phyloP scores from a whole-genome alignment of 2,113 vertebrate genomes.

The Aramus guarauna region DNA sequence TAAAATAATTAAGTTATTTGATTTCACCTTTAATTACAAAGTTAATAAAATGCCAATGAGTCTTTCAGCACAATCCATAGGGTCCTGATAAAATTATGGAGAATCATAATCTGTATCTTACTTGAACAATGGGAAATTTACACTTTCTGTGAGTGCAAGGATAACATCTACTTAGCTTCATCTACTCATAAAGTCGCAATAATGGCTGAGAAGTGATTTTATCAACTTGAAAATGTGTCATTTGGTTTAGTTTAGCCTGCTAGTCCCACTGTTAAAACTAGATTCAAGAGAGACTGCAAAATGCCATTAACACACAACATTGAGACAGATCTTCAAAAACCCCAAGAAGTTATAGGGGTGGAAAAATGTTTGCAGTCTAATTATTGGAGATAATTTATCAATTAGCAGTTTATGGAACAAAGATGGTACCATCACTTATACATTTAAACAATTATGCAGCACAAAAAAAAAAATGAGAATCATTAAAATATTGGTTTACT shows the following conservation, averaged over 20 bases:
- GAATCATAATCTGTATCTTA: conserved; percentile 7
- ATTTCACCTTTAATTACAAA: conserved; percentile 47
- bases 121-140: conserved; percentile 1
- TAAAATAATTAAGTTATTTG: conserved; percentile 44
- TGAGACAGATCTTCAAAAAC: neutral
- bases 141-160: neutral
- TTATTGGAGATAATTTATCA: neutral
- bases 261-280: neutral
- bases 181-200: neutral
- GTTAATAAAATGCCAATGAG: conserved; percentile 37
- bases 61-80: conserved; percentile 6
- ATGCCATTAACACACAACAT: neutral
- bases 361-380: neutral
- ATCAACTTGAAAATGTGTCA: neutral
- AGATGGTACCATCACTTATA: neutral
- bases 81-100: neutral
- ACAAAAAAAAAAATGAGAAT: neutral
- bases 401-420: neutral
- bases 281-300: neutral
- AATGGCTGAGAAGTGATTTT: neutral
- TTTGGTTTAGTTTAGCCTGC: neutral
- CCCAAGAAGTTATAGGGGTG: neutral
- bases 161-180: neutral
- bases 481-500: neutral
- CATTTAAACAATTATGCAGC: neutral